These are phyloP conservation scores for Drosophila eohydei DNA, from an alignment of 2,888 invertebrate species.

Conservation along the genomic window DNA sequence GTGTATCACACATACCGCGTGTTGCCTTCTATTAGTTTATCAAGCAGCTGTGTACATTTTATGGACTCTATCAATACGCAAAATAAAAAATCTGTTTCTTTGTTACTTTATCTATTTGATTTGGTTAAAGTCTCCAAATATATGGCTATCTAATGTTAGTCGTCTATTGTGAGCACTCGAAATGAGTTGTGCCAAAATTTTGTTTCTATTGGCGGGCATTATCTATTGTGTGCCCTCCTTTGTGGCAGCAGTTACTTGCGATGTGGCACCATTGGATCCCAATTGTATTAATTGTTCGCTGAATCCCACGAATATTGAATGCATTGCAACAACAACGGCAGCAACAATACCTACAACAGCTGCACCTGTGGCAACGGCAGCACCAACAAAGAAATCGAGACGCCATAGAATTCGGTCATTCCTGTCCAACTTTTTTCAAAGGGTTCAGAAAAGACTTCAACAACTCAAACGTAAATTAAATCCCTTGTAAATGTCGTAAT, in stretches of 20 bases:
- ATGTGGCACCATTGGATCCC: constrained; percentile 32
- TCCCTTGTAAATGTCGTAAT: constrained; percentile 1
- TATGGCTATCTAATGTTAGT: constrained; percentile 16
- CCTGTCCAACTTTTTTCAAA: background rate
- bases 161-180: background rate
- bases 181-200: constrained; percentile 34
- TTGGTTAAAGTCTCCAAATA: constrained; percentile 5
- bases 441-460: background rate
- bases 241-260: constrained; percentile 40
- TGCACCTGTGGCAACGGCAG: constrained; percentile 3
- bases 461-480: constrained; percentile 15
- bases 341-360: background rate
- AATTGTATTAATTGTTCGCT: constrained; percentile 34
- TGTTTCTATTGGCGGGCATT: constrained; percentile 21
- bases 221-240: constrained; percentile 15
- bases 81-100: constrained; percentile 26
- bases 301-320: constrained; percentile 30
- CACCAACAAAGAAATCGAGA: background rate
- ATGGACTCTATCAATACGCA: background rate
- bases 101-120: constrained; percentile 1
- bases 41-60: constrained; percentile 41
- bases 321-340: constrained; percentile 9
- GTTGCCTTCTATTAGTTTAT: background rate
- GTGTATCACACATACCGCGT: background rate
- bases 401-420: constrained; percentile 4